These are phyloP conservation scores for Diacarnus erythraeanus DNA, from an alignment of 37 sponge, comb jelly and placozoan genomes.

Conservation along the genomic window DNA sequence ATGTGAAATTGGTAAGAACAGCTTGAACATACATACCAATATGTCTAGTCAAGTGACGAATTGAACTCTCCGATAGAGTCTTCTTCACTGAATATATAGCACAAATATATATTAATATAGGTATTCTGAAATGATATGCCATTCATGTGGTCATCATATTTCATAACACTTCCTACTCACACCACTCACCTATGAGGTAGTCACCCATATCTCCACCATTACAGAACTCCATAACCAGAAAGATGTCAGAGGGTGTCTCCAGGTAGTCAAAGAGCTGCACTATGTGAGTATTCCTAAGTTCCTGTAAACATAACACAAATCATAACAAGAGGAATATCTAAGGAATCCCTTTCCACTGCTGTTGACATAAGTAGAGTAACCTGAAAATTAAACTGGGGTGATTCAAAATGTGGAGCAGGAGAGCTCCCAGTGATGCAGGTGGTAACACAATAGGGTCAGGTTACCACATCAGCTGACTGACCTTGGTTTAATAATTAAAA, in stretches of 20 bases:
- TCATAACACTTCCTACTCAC: not conserved
- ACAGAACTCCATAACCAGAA: conserved; percentile 75
- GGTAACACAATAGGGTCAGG: too few species aligned
- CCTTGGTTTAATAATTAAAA: too few species aligned
- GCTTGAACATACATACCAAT: conserved; percentile 45
- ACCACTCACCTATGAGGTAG: conserved; percentile 63
- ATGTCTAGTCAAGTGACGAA: conserved; percentile 54
- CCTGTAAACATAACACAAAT: conserved; percentile 37
- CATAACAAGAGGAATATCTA: too few species aligned
- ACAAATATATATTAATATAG: not conserved
- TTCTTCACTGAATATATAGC: conserved; percentile 46
- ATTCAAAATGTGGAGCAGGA: too few species aligned
- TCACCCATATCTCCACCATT: conserved; percentile 92
- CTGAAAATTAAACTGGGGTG: too few species aligned
- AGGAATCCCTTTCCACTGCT: too few species aligned
- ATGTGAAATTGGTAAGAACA: not conserved
- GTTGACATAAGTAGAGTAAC: too few species aligned
- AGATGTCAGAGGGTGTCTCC: conserved; percentile 38
- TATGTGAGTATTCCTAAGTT: conserved; percentile 66
- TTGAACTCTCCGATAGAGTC: conserved; percentile 79
- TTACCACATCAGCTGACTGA: too few species aligned
- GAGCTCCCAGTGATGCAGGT: too few species aligned
- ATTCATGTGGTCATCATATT: not conserved
- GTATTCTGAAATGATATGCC: not conserved
- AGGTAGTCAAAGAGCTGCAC: conserved; percentile 67